Base-by-base conservation (phyloP, 2,113 vertebrate genomes). In the Glaucidium brasilianum region DNA sequence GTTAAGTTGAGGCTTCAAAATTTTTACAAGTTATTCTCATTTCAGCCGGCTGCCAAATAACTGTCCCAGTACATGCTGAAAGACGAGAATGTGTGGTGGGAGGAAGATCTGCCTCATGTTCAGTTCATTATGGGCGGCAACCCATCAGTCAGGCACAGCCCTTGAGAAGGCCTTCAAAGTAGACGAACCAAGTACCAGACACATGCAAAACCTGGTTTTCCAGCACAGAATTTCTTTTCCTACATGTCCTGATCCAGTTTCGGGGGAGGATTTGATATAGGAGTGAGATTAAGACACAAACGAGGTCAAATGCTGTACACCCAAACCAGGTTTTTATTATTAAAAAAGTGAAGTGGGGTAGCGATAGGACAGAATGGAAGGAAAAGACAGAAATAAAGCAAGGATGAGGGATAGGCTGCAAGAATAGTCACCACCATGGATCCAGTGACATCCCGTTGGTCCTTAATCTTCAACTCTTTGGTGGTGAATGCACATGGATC, bases 51-150 rank as follows among this genome's bases (percentile, higher is more conserved):
- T 83, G 81, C 92, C 95, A 95, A 93, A 92, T 87, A 96, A 79
- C 68, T 95, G 77, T 92, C 88, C 85, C 79, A 91, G 75, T 85
- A 92, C 34, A 91, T 92, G 90, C 88, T 93, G 85, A 97, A 97
- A 97, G 75, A 49, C 60, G 91, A 97, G 69, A 76, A 88, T 92
- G 90, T 90, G 76, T 85, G 55, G 72, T 84, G 82, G 60, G 73
- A 90, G 63, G 67, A 97, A 80, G 67, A 87, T 82, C 37, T 82
- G 56, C 64, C 47, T 87, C 50, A 32, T 94, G 95, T 32, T 96
- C 62, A 62, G 74, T 55, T 96, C 91, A 83, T 89, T 94, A 91
- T 68, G 72, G 85, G 63, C 12, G 12, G 72, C 22, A 77, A 88
- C 86, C 69, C 85, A 95, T 97, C 92, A 92, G 17, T 80, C 76